Evolutionary conservation across 2,888 invertebrate species (phyloP).

Genomic region (Euspilapteryx auroguttella): DNA sequence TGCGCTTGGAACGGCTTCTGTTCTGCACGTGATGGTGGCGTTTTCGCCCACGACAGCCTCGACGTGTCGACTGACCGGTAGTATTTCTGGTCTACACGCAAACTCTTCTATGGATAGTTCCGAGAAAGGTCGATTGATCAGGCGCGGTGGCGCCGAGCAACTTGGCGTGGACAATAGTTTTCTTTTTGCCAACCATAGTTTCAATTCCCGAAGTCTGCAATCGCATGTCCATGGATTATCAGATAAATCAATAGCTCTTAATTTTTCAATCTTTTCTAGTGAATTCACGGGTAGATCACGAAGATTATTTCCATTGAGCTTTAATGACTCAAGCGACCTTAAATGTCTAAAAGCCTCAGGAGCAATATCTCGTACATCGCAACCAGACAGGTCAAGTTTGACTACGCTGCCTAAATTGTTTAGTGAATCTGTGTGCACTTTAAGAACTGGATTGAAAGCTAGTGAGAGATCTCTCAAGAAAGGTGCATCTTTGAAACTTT

Average conservation of each 20-base stretch:
- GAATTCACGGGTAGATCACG: constrained; percentile 72
- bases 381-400: constrained; percentile 81
- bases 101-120: constrained; percentile 81
- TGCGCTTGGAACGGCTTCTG: constrained; percentile 80
- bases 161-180: constrained; percentile 79
- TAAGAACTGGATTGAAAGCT: constrained; percentile 80
- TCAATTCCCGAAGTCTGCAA: constrained; percentile 78
- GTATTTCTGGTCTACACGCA: constrained; percentile 81
- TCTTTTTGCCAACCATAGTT: constrained; percentile 78
- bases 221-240: constrained; percentile 91
- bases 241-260: constrained; percentile 81
- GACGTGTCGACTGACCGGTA: constrained; percentile 74
- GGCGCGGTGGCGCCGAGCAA: constrained; percentile 72
- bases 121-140: constrained; percentile 72
- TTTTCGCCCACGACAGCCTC: constrained; percentile 83
- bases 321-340: constrained; percentile 74
- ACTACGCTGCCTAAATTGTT: constrained; percentile 74
- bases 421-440: constrained; percentile 76
- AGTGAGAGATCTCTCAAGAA: constrained; percentile 81
- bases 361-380: constrained; percentile 78
- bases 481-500: constrained; percentile 77
- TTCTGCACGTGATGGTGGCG: constrained; percentile 79
- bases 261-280: constrained; percentile 70
- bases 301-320: constrained; percentile 80
- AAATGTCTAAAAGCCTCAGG: constrained; percentile 73